Conservation (phyloP, 2,888 invertebrate genomes). For the Leptopilina syphax region DNA sequence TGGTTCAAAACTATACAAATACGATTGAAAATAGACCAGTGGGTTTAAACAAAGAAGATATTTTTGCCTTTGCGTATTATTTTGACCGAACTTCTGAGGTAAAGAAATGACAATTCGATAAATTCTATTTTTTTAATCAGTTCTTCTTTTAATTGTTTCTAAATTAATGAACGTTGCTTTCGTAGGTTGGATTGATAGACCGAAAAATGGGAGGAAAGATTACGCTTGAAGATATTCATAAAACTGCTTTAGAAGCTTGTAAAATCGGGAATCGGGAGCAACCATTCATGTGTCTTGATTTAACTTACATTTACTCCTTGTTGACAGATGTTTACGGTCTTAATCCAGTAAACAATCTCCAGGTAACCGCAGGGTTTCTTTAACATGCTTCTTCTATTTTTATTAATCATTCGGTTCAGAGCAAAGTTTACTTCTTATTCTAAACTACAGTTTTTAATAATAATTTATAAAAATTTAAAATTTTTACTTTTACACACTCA, state of each 20-base stretch:
- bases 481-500: too few species aligned
- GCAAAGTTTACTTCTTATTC: too few species aligned
- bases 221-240: constrained; percentile 83
- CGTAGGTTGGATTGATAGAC: constrained; percentile 77
- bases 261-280: constrained; percentile 87
- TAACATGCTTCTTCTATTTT: too few species aligned
- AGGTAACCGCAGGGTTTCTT: too few species aligned
- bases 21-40: constrained; percentile 79
- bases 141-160: too few species aligned
- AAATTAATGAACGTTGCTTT: too few species aligned
- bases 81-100: constrained; percentile 92
- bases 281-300: constrained; percentile 94
- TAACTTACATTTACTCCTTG: constrained; percentile 90
- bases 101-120: constrained; percentile 22
- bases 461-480: too few species aligned
- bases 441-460: too few species aligned
- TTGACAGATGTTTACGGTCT: constrained; percentile 91
- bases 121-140: too few species aligned
- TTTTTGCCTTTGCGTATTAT: constrained; percentile 96
- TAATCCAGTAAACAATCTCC: constrained; percentile 65
- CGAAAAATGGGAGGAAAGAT: constrained; percentile 85
- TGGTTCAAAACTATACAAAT: constrained; percentile 80
- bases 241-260: constrained; percentile 83
- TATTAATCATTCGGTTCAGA: too few species aligned
- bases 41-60: constrained; percentile 80